Evolutionary conservation across 2,797 vertebrate genomes (phyloP).

Genomic region (Kryptopterus vitreolus): DNA sequence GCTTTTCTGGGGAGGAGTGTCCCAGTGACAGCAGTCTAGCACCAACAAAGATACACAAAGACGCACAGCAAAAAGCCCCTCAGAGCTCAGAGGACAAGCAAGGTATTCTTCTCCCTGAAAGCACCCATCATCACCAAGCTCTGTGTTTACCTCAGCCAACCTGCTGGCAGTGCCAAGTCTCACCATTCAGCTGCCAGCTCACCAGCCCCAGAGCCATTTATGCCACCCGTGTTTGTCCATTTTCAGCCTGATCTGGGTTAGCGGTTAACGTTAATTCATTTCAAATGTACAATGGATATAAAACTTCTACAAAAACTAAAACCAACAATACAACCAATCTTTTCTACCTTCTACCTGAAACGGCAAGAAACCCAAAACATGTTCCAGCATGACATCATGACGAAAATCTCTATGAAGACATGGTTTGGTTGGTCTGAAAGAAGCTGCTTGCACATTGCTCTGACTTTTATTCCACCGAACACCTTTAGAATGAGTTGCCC

Average conservation of each 20-base stretch:
- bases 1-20: slow-evolving; percentile 39
- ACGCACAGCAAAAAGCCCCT: slow-evolving; percentile 48
- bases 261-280: neutral
- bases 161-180: slow-evolving; percentile 51
- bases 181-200: slow-evolving; percentile 45
- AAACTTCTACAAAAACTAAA: no score
- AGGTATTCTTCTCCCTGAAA: slow-evolving; percentile 48
- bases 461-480: neutral
- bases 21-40: slow-evolving; percentile 31
- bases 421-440: neutral
- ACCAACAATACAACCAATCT: no score
- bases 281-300: no score
- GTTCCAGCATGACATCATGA: neutral
- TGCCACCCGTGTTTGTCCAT: neutral
- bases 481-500: neutral
- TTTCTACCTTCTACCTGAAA: no score
- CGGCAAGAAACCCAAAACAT: no score
- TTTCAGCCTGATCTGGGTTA: neutral
- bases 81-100: slow-evolving; percentile 57
- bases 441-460: neutral
- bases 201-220: slow-evolving; percentile 30
- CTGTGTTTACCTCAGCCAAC: slow-evolving; percentile 55
- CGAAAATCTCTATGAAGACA: neutral
- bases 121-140: slow-evolving; percentile 45
- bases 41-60: slow-evolving; percentile 35